phyloP scores from a whole-genome alignment of 2,797 vertebrate species.

The Anguilla anguilla region DNA sequence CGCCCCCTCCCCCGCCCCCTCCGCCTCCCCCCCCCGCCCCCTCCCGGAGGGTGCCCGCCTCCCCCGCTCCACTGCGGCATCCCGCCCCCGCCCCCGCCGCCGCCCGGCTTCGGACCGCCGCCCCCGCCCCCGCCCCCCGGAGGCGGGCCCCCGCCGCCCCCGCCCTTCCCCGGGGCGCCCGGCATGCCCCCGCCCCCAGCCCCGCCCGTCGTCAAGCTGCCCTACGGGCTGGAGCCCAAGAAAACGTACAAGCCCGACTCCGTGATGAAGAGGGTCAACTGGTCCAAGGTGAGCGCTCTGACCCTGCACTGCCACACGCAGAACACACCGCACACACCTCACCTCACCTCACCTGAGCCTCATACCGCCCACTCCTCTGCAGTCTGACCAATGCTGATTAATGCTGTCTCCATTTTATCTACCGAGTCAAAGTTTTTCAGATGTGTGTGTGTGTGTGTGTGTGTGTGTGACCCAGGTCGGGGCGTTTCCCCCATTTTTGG shows the following conservation, averaged over 20 bases:
- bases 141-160: slow-evolving; percentile 71
- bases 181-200: slow-evolving; percentile 64
- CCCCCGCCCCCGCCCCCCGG: slow-evolving; percentile 79
- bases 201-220: slow-evolving; percentile 72
- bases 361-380: neutral
- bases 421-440: neutral
- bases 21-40: slow-evolving; percentile 76
- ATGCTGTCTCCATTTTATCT: neutral
- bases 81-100: slow-evolving; percentile 70
- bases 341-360: too few species aligned
- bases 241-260: slow-evolving; percentile 87
- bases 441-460: neutral
- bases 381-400: neutral
- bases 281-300: slow-evolving; percentile 85
- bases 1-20: slow-evolving; percentile 62
- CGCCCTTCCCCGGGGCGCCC: slow-evolving; percentile 63
- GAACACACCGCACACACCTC: too few species aligned
- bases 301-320: neutral
- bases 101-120: slow-evolving; percentile 68
- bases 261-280: slow-evolving; percentile 94
- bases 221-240: slow-evolving; percentile 90
- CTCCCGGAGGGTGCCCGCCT: slow-evolving; percentile 58
- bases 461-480: neutral
- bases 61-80: slow-evolving; percentile 58
- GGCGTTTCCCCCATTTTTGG: neutral